These are phyloP conservation scores for Tipula lateralis DNA, from an alignment of 2,888 invertebrate genomes.

Conservation along the genomic window DNA sequence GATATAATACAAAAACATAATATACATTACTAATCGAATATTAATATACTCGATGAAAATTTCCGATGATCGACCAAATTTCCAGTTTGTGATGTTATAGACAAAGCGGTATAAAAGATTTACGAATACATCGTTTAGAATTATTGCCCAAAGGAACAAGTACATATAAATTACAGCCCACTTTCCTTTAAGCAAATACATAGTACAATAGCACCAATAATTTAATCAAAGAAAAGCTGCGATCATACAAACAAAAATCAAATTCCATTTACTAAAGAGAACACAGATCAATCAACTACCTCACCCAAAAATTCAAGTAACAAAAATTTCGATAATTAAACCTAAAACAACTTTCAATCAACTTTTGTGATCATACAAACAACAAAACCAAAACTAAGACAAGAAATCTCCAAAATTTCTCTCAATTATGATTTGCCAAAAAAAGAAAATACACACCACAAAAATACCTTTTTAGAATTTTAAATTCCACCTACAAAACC, in stretches of 20 bases:
- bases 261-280: neutral
- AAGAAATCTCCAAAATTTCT: neutral
- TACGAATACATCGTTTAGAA: neutral
- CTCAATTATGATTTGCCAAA: slow-evolving; percentile 19
- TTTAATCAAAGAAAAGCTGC: neutral
- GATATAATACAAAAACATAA: neutral
- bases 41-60: no score
- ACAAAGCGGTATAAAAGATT: neutral
- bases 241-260: neutral
- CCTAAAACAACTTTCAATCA: slow-evolving; percentile 9
- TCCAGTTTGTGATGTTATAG: no score
- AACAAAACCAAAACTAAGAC: neutral
- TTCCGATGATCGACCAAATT: no score
- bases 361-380: neutral
- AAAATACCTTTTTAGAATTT: slow-evolving; percentile 9
- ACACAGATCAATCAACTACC: slow-evolving; percentile 11
- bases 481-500: slow-evolving; percentile 11
- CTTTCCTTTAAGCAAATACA: neutral
- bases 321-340: neutral
- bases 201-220: neutral
- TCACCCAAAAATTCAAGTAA: neutral
- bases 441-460: neutral
- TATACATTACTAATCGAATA: no score
- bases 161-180: neutral
- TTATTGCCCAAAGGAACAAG: neutral